These are phyloP conservation scores for Campylorhamphus procurvoides DNA, from an alignment of 2,113 vertebrate species.

Conservation along the genomic window DNA sequence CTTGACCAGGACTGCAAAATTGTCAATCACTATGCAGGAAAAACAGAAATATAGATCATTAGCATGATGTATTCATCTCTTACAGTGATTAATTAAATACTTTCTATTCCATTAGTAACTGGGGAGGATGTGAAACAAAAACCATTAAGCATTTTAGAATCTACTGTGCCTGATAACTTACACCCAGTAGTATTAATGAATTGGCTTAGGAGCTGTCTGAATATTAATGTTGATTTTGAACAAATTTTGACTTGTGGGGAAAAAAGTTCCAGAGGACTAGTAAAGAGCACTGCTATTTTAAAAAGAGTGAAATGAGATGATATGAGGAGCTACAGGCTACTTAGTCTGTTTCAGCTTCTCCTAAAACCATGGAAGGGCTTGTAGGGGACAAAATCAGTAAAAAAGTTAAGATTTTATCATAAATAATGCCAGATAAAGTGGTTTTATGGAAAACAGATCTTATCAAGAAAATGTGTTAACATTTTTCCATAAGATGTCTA, in stretches of 20 bases:
- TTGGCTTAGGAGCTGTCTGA: constrained; percentile 36
- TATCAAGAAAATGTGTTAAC: not conserved
- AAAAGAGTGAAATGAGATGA: not conserved
- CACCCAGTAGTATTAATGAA: constrained; percentile 26
- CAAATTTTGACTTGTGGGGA: not conserved
- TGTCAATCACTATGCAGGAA: constrained; percentile 57
- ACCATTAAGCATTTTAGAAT: constrained; percentile 56
- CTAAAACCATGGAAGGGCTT: not conserved
- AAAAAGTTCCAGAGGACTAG: not conserved
- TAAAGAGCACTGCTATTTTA: not conserved
- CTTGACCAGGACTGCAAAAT: constrained; percentile 48
- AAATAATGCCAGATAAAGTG: not conserved
- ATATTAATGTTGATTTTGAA: constrained; percentile 49
- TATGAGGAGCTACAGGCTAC: not conserved
- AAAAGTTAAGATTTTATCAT: not conserved
- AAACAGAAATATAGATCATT: constrained; percentile 54
- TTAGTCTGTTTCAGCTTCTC: not conserved
- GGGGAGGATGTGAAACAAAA: constrained; percentile 59
- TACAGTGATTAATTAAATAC: constrained; percentile 58
- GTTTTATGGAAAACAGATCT: not conserved
- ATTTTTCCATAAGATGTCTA: not conserved
- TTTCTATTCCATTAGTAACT: constrained; percentile 58
- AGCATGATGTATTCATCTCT: constrained; percentile 55
- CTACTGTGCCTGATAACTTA: constrained; percentile 12
- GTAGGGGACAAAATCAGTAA: not conserved